A percentile compares a stretch with the other conserved stretches of the same genome.
These are phyloP conservation scores for Odontomyia ornata DNA, from an alignment of 2,888 invertebrate genomes.

Conservation along the genomic window DNA sequence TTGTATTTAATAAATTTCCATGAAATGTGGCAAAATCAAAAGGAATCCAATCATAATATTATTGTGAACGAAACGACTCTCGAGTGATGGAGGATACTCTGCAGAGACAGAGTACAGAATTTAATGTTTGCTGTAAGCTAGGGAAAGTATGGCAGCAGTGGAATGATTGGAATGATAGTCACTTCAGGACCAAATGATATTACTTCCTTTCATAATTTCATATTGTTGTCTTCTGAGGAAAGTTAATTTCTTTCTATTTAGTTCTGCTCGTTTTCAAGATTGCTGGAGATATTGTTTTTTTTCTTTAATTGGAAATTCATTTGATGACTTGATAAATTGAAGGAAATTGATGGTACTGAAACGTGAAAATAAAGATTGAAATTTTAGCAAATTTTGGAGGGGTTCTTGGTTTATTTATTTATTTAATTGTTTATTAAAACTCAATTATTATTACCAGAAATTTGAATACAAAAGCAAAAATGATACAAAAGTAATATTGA, in stretches of 20 bases:
- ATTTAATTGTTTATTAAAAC: too few relatives aligned
- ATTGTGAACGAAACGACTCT: not conserved
- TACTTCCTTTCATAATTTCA: not conserved
- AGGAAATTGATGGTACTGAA: not conserved
- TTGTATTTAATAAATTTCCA: constrained; percentile 7
- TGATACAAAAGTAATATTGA: too few relatives aligned
- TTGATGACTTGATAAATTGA: not conserved
- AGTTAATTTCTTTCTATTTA: not conserved
- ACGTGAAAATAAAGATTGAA: too few relatives aligned
- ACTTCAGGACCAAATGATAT: not conserved
- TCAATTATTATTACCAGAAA: too few relatives aligned
- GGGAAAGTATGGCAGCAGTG: not conserved
- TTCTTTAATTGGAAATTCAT: not conserved
- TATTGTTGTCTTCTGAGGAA: not conserved
- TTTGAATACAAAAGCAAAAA: too few relatives aligned
- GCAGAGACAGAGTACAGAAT: not conserved
- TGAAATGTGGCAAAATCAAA: not conserved
- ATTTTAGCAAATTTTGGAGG: too few relatives aligned
- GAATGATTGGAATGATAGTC: not conserved
- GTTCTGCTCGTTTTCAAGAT: too few relatives aligned
- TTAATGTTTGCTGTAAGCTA: not conserved
- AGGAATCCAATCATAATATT: not conserved
- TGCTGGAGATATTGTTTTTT: not conserved
- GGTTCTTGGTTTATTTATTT: too few relatives aligned
- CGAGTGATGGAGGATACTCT: not conserved